Percentiles rank a stretch among this genome's conserved stretches.
Evolutionary conservation across 2,797 vertebrate species (phyloP).

Genomic region (Macropus fuliginosus): DNA sequence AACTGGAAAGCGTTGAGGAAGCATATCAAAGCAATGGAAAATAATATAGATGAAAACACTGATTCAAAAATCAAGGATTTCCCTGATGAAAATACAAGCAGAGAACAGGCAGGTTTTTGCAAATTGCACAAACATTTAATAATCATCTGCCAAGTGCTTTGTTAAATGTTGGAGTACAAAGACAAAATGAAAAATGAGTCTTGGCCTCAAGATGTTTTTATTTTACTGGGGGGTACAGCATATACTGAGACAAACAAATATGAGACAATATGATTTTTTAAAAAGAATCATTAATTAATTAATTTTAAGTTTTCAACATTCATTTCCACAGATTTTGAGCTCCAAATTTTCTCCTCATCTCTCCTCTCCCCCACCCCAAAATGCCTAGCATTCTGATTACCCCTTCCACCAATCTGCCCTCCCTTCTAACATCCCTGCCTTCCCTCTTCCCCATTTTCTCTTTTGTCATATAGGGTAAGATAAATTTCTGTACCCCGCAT

Average conservation of each 20-base stretch:
- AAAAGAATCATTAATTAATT: too few species aligned
- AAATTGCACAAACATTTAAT: not conserved
- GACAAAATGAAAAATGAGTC: not conserved
- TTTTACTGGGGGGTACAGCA: not conserved
- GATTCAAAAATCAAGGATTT: not conserved
- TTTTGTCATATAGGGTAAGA: too few species aligned
- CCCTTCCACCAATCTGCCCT: too few species aligned
- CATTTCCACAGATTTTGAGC: too few species aligned
- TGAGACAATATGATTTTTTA: not conserved
- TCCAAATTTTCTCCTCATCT: too few species aligned
- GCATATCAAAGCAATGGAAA: not conserved
- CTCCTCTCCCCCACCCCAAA: too few species aligned
- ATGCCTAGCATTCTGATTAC: too few species aligned
- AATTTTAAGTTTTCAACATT: too few species aligned
- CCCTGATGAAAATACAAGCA: not conserved
- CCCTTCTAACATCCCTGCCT: too few species aligned
- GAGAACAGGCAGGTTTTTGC: not conserved
- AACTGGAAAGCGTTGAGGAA: not conserved
- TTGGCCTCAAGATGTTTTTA: not conserved
- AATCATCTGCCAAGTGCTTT: not conserved
- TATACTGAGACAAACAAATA: not conserved
- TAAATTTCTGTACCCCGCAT: too few species aligned
- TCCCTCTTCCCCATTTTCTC: too few species aligned
- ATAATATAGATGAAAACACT: not conserved
- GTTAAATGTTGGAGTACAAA: not conserved